These are phyloP conservation scores for Sardinella longiceps DNA, from an alignment of 2,797 vertebrate species.

Conservation along the genomic window DNA sequence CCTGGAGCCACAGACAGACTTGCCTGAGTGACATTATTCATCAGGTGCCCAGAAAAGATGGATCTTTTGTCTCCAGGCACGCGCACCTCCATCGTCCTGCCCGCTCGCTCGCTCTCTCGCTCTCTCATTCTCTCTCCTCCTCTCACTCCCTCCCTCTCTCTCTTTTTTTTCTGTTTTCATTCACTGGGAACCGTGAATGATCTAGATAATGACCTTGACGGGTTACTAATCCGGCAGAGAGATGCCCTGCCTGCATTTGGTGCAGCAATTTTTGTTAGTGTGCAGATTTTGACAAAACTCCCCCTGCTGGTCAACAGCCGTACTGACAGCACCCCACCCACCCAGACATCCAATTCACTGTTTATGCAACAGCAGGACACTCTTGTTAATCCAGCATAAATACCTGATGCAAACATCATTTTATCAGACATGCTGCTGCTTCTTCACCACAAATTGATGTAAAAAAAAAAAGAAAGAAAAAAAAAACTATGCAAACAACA, in stretches of 20 bases:
- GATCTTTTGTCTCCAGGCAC: constrained; percentile 5
- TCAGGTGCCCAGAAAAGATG: not conserved
- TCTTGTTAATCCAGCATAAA: not conserved
- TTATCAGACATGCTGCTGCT: not conserved
- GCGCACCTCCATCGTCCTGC: not conserved
- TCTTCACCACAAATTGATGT: not conserved
- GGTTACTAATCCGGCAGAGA: constrained; percentile 11
- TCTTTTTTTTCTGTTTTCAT: not conserved
- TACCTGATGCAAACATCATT: not conserved
- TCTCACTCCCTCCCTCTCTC: not conserved
- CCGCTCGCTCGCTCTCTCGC: not conserved
- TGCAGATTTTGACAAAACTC: constrained; percentile 21
- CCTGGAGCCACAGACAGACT: not conserved
- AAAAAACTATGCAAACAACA: too few relatives aligned
- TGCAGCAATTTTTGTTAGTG: constrained; percentile 15
- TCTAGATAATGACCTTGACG: constrained; percentile 39
- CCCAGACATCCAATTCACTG: not conserved
- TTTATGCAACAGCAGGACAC: constrained; percentile 16
- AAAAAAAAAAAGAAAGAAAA: too few relatives aligned
- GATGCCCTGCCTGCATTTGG: constrained; percentile 23
- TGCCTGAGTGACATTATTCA: not conserved
- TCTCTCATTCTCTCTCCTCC: not conserved
- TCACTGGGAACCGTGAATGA: not conserved
- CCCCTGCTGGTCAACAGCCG: constrained; percentile 43
- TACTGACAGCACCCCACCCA: not conserved